A percentile compares a stretch with the other conserved stretches of the same genome.
Conservation (phyloP, 1,140 invertebrate genomes). For the Solenopsis fugax region DNA sequence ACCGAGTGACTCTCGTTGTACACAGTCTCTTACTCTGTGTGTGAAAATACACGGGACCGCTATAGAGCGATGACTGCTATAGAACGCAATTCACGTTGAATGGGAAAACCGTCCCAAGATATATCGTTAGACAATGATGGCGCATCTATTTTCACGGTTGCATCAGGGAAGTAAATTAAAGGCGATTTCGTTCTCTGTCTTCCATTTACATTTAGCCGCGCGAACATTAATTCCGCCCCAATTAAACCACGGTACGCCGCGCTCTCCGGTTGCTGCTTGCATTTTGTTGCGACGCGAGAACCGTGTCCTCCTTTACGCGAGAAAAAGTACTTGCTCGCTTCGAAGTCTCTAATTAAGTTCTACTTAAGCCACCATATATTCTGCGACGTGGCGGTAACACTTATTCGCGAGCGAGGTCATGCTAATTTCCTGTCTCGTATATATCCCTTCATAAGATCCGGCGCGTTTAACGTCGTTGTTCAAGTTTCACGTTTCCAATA, state of each 20-base stretch:
- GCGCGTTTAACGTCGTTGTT: conserved; percentile 36
- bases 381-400: conserved; percentile 20
- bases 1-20: background rate
- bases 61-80: background rate
- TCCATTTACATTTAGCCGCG: conserved; percentile 69
- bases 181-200: conserved; percentile 63
- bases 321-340: conserved; percentile 59
- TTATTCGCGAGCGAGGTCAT: conserved; percentile 46
- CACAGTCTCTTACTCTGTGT: background rate
- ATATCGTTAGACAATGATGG: conserved; percentile 45
- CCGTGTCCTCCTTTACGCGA: conserved; percentile 61
- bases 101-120: conserved; percentile 22
- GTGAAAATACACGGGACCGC: conserved; percentile 2
- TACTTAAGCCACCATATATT: conserved; percentile 61
- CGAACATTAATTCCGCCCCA: conserved; percentile 75
- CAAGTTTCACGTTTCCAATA: conserved; percentile 29
- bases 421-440: conserved; percentile 52
- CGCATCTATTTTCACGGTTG: conserved; percentile 28
- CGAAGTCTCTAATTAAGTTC: conserved; percentile 74
- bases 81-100: background rate
- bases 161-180: conserved; percentile 60
- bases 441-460: conserved; percentile 44
- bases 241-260: conserved; percentile 71
- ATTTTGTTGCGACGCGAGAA: conserved; percentile 72
- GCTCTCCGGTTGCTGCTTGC: conserved; percentile 61